phyloP scores from a whole-genome alignment of 2,113 vertebrate genomes.

The Dicaeum eximium region DNA sequence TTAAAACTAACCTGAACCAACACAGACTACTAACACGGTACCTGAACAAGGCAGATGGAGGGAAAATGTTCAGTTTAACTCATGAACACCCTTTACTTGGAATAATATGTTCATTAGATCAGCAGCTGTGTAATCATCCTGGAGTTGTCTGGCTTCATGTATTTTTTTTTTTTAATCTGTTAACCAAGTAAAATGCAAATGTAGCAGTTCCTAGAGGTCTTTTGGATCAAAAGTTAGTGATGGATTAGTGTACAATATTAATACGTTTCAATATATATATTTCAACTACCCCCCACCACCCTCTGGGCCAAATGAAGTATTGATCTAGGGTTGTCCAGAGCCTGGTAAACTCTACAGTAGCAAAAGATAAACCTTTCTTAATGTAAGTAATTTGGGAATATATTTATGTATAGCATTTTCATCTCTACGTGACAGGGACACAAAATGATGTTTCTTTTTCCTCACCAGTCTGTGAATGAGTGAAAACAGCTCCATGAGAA shows the following conservation, averaged over 20 bases:
- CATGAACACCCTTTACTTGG: neutral
- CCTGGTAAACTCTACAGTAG: neutral
- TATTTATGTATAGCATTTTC: neutral
- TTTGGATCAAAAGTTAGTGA: neutral
- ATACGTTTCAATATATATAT: neutral
- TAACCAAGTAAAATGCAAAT: neutral
- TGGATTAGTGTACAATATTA: neutral
- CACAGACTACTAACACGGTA: neutral
- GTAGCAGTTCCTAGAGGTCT: neutral
- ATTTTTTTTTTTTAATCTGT: neutral
- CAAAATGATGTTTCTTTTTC: neutral
- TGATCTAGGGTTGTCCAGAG: neutral
- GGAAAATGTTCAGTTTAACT: neutral
- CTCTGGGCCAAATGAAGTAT: neutral
- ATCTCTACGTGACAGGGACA: neutral
- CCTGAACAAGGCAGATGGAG: neutral
- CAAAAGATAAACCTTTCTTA: neutral
- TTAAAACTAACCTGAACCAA: neutral
- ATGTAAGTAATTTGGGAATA: neutral
- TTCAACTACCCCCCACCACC: rapidly evolving
- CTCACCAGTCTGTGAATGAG: neutral
- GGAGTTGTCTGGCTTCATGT: neutral
- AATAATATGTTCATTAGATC: neutral
- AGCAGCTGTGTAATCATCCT: neutral
- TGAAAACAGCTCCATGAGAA: neutral